Percentiles rank a stretch among this genome's conserved stretches.
Evolutionary conservation across 2,113 vertebrate genomes (phyloP).

Genomic region (Bostrychus sinensis): DNA sequence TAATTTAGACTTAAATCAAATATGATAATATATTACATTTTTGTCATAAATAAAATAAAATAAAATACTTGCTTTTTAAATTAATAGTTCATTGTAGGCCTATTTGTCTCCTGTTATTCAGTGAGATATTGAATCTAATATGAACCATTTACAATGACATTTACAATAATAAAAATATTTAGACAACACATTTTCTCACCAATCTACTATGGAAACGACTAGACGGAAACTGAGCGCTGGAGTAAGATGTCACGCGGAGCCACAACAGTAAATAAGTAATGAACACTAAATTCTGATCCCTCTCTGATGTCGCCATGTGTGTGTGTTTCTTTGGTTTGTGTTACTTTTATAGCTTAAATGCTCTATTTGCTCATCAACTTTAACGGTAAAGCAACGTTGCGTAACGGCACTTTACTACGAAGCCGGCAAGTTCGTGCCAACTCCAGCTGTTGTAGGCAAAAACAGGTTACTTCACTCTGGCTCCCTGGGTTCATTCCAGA

Average conservation of each 20-base stretch:
- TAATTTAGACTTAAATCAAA: too few relatives aligned
- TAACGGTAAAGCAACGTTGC: not conserved
- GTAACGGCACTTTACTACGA: too few relatives aligned
- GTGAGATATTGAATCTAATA: too few relatives aligned
- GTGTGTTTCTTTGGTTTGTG: not conserved
- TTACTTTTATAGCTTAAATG: not conserved
- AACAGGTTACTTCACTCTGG: not conserved
- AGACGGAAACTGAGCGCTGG: constrained; percentile 31
- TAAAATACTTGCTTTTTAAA: too few relatives aligned
- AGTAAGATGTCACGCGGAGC: constrained; percentile 37
- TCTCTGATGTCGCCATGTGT: not conserved
- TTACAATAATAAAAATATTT: not conserved
- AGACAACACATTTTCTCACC: not conserved
- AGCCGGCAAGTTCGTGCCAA: too few relatives aligned
- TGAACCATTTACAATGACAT: too few relatives aligned
- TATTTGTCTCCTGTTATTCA: too few relatives aligned
- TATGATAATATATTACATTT: too few relatives aligned
- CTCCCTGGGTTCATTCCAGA: too few relatives aligned
- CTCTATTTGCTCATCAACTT: not conserved
- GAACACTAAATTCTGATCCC: constrained; percentile 42
- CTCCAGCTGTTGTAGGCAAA: too few relatives aligned
- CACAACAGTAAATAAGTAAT: constrained; percentile 63
- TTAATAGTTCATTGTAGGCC: too few relatives aligned
- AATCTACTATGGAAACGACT: not conserved
- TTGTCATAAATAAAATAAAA: too few relatives aligned